Evolutionary conservation across 2,888 invertebrate species (phyloP).

Genomic region (Drosophila picticornis): DNA sequence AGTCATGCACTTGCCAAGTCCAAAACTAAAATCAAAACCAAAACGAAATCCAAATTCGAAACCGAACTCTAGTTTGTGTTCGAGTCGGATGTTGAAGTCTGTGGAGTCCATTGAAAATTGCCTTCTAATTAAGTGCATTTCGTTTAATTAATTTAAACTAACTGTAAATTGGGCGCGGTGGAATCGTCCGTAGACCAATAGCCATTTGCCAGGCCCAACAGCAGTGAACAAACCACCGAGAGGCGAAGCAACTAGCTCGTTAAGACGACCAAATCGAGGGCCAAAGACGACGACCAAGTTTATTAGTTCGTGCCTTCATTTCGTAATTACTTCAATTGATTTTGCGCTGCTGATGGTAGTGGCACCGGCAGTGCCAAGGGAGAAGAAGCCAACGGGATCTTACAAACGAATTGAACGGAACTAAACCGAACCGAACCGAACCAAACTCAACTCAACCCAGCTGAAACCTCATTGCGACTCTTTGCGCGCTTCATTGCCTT

Average conservation of each 20-base stretch:
- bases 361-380: slow-evolving; percentile 26
- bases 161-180: slow-evolving; percentile 83
- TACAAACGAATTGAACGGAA: slow-evolving; percentile 69
- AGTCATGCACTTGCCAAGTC: slow-evolving; percentile 75
- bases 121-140: slow-evolving; percentile 83
- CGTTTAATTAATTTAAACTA: slow-evolving; percentile 84
- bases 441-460: slow-evolving; percentile 52
- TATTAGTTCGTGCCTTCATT: slow-evolving; percentile 85
- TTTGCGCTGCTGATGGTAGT: slow-evolving; percentile 81
- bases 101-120: slow-evolving; percentile 67
- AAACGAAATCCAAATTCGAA: slow-evolving; percentile 30
- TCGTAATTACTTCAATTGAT: slow-evolving; percentile 85
- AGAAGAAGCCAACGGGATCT: slow-evolving; percentile 58
- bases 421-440: slow-evolving; percentile 45
- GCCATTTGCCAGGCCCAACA: slow-evolving; percentile 54
- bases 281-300: slow-evolving; percentile 80
- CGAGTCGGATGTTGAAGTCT: slow-evolving; percentile 26
- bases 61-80: slow-evolving; percentile 12
- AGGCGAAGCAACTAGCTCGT: slow-evolving; percentile 65
- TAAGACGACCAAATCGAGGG: slow-evolving; percentile 71
- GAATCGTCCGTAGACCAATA: slow-evolving; percentile 55
- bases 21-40: slow-evolving; percentile 21
- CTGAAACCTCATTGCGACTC: slow-evolving; percentile 71
- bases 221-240: slow-evolving; percentile 14
- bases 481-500: slow-evolving; percentile 80